Base-by-base conservation (phyloP, 2,113 vertebrate genomes). In the Hymenochirus boettgeri region DNA sequence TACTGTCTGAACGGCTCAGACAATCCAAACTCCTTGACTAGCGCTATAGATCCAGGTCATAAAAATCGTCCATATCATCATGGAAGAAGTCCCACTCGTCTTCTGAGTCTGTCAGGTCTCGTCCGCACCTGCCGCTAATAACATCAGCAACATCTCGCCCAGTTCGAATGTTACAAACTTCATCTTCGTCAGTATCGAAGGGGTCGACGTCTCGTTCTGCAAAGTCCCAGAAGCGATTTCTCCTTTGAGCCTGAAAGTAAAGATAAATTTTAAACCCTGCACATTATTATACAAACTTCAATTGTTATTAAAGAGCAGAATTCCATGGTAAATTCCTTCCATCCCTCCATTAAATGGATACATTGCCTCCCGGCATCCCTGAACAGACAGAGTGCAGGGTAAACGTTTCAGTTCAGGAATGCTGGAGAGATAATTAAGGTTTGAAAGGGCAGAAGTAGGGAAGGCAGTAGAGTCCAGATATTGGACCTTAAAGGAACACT, bases 21-120 rank as follows among this genome's bases (percentile, higher is more conserved):
- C 91, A 90, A 88, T 90, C 82, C 91, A 82, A 84, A 83, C 80
- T 86, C 89, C 77, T 75, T 65, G 77, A 73, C 71, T 76, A 77
- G 77, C 77, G 93, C 95, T 99, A 97, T 95, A 98, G 93, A 85
- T 96, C 97, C 83, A 96, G 88, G 78, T 98, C 95, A 56, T 97
- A 97, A 78, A 96, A 94, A 84, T 97, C 93, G 79, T 97, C 94
- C 87, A 97, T 85, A 84, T 98, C 95, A 60, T 97, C 93, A 29
- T 97, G 92, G 90, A 98, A 97, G 84, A 97, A 94, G 90, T 98
- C 95, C 95, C 95, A 97, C 72, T 98, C 94, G 3, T 99, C 95
- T 85, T 99, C 96, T 0, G 96, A 99, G 81, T 99, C 96, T 0
- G 93, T 96, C 76, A 89, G 84, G 62, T 97, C 94, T 98, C 94